A percentile compares a stretch with the other conserved stretches of the same genome.
Conservation (phyloP, 2,888 invertebrate species). For the Blera fallax region DNA sequence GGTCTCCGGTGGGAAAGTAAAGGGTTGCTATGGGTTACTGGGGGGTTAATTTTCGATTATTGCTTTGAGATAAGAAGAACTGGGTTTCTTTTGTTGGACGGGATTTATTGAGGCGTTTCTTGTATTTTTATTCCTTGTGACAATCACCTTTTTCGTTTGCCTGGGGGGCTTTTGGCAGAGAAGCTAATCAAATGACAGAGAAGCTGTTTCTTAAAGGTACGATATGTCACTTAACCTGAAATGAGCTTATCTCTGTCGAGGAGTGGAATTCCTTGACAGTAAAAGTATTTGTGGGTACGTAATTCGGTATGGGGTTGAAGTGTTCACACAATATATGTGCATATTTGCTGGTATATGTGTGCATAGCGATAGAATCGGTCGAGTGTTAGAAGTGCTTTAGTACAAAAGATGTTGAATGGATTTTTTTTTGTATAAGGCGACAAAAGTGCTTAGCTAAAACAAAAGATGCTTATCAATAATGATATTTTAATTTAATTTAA, state of each 20-base stretch:
- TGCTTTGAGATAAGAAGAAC: slow-evolving; percentile 60
- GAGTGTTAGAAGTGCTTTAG: not conserved
- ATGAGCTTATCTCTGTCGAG: slow-evolving; percentile 68
- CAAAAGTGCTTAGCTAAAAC: not conserved
- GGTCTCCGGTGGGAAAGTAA: slow-evolving; percentile 10
- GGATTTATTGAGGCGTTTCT: slow-evolving; percentile 62
- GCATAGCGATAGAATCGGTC: not conserved
- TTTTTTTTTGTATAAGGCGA: not conserved
- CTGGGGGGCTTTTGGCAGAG: slow-evolving; percentile 62
- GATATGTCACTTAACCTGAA: slow-evolving; percentile 72
- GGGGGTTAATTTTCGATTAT: slow-evolving; percentile 71
- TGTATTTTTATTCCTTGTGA: slow-evolving; percentile 51
- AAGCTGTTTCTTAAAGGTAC: slow-evolving; percentile 72
- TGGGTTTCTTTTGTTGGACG: slow-evolving; percentile 60
- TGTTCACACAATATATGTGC: not conserved
- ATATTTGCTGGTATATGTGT: not conserved
- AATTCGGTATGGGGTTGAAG: not conserved
- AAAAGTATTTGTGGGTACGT: slow-evolving; percentile 10
- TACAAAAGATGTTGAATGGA: not conserved
- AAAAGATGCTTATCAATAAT: not conserved
- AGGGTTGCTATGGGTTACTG: slow-evolving; percentile 56
- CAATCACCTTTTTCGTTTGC: slow-evolving; percentile 71
- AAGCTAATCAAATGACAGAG: slow-evolving; percentile 72
- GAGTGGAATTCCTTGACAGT: slow-evolving; percentile 52
- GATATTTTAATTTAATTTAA: too few relatives aligned